A percentile compares a stretch with the other conserved stretches of the same genome.
Evolutionary conservation across 2,113 vertebrate species (phyloP).

Genomic region (Rhineura floridana): DNA sequence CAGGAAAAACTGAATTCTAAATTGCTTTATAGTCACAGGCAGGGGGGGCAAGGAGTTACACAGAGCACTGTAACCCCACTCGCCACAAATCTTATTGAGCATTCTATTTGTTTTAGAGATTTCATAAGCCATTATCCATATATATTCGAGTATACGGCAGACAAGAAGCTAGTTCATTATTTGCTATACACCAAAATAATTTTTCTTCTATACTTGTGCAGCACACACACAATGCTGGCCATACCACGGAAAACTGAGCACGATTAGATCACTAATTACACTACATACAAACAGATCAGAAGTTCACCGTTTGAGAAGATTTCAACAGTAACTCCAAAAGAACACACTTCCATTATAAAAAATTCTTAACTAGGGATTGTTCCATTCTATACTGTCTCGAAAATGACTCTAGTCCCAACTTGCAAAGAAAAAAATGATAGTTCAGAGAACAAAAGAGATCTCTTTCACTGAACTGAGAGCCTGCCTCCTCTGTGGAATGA

Average conservation of each 20-base stretch:
- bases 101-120: neutral
- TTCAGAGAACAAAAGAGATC: neutral
- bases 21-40: neutral
- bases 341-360: neutral
- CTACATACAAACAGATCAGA: neutral
- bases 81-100: neutral
- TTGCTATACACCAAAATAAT: neutral
- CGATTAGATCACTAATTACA: neutral
- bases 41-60: neutral
- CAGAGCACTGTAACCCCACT: neutral
- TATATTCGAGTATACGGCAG: neutral
- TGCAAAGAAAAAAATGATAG: neutral
- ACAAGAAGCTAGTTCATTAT: neutral
- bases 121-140: neutral
- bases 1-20: neutral
- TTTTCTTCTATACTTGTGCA: neutral
- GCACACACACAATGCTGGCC: neutral
- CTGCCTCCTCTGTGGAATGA: neutral
- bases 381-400: neutral
- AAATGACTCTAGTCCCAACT: neutral
- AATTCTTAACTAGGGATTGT: neutral
- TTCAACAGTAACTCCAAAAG: neutral
- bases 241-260: neutral
- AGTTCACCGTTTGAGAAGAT: neutral
- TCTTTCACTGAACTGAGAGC: neutral